Base-by-base conservation (phyloP, 2,113 vertebrate genomes). In the Fulmarus glacialis region DNA sequence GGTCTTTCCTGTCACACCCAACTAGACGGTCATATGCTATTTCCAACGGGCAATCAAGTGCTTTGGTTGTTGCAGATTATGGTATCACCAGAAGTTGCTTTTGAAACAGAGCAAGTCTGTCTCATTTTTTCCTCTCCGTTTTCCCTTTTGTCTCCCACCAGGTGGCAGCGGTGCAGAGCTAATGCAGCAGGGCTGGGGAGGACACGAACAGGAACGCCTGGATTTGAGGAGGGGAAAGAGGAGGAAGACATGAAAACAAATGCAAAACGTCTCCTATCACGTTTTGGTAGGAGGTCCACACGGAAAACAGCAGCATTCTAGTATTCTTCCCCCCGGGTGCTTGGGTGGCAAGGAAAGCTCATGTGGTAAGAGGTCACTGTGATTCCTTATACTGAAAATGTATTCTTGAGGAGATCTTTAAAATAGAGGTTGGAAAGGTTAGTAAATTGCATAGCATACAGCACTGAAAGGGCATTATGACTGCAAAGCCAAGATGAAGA, bases 131-230 rank as follows among this genome's bases (percentile, higher is more conserved):
- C 32, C 62, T n/a, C 24, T 15, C 64, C 3, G 9, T 20, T 48
- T 12, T 30, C 52, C 17, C 38, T 40, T 86, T 53, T 70, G 43
- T 26, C 26, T 38, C 71, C 87, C 87, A 79, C 68, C 95, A 95
- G 95, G 71, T 86, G 91, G 95, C 96, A 93, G 90, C 36, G 40
- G 80, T 40, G 86, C 86, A 81, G 72, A 91, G 40, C 82, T 27
- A 32, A 36, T 10, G 70, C 60, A 63, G 73, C n/a, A 7, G 32
- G 55, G 55, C 59, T 22, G 27, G 24, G 12, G 6, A 60, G 18
- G 27, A 32, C 6, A 1, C 0, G 15, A 29, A 48, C 23, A 45
- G 27, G 40, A 82, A 23, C 1, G 5, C 52, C 55, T 17, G 12
- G 32, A 18, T 6, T 29, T 32, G 32, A 80, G 82, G 6, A 48